A percentile compares a stretch with the other conserved stretches of the same genome.
Conservation (phyloP, 1,140 invertebrate species). For the Helicoverpa armigera region DNA sequence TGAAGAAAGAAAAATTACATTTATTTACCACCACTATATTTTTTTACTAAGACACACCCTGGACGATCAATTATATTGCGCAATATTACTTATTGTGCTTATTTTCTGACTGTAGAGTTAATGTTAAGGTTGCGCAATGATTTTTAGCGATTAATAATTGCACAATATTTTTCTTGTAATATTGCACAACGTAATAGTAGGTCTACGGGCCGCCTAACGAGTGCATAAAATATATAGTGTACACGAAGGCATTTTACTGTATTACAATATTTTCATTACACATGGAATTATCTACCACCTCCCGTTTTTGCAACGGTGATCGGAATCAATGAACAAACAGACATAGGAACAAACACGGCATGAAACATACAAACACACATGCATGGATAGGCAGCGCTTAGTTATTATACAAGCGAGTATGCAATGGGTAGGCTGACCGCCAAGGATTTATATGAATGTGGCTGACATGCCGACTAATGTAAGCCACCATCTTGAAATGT, state of each 20-base stretch:
- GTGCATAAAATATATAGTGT: background rate
- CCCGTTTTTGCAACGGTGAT: background rate
- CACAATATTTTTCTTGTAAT: no score
- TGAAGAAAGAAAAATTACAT: background rate
- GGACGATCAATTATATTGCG: no score
- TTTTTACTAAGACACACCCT: background rate
- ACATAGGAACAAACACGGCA: constrained; percentile 11
- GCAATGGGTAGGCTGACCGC: constrained; percentile 4
- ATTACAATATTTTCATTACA: no score
- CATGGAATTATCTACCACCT: no score
- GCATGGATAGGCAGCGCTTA: background rate
- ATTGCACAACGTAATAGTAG: no score
- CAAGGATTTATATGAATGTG: background rate
- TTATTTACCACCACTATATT: constrained; percentile 1
- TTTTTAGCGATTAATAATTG: no score
- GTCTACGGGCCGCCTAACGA: background rate
- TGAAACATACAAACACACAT: constrained; percentile 15
- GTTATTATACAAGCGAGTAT: constrained; percentile 14
- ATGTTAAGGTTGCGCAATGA: no score
- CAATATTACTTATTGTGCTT: no score
- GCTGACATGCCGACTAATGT: no score
- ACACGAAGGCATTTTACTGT: no score
- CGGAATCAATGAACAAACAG: background rate
- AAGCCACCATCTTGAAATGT: no score
- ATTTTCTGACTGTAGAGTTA: no score